Percentiles rank a stretch among this genome's conserved stretches.
Evolutionary conservation across 2,113 vertebrate genomes (phyloP).

Genomic region (Narcine bancroftii): DNA sequence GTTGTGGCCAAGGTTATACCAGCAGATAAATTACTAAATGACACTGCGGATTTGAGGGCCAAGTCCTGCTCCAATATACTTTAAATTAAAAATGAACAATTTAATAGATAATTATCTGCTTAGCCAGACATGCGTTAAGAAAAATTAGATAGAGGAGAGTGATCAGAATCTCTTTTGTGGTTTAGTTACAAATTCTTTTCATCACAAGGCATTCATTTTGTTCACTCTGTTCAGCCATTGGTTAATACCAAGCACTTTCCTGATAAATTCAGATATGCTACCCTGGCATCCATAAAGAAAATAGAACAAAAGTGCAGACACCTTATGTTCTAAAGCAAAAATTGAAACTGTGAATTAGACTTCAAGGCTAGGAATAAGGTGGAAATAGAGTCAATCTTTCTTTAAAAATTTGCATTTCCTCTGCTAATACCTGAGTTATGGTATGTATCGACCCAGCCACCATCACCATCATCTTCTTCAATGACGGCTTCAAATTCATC

Average conservation of each 20-base stretch:
- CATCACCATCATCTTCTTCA: conserved; percentile 97
- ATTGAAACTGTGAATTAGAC: not conserved
- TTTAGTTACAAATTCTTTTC: not conserved
- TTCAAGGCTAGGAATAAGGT: not conserved
- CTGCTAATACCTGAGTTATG: conserved; percentile 75
- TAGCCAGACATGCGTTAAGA: not conserved
- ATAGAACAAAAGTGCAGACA: not conserved
- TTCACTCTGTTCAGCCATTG: not conserved
- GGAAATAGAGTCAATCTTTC: not conserved
- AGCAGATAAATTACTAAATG: no score
- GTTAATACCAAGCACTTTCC: no score
- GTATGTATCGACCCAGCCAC: conserved; percentile 97
- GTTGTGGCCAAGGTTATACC: no score
- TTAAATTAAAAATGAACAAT: not conserved
- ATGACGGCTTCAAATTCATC: conserved; percentile 96
- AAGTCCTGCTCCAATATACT: no score
- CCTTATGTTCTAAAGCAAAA: not conserved
- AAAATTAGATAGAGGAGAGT: not conserved
- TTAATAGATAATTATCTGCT: not conserved
- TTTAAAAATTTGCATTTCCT: not conserved
- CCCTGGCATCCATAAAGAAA: not conserved
- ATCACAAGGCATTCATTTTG: not conserved
- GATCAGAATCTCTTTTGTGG: not conserved
- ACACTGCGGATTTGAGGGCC: no score
- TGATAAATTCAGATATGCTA: no score